phyloP scores from a whole-genome alignment of 23 tunicate species.

The Diplosoma virens region DNA sequence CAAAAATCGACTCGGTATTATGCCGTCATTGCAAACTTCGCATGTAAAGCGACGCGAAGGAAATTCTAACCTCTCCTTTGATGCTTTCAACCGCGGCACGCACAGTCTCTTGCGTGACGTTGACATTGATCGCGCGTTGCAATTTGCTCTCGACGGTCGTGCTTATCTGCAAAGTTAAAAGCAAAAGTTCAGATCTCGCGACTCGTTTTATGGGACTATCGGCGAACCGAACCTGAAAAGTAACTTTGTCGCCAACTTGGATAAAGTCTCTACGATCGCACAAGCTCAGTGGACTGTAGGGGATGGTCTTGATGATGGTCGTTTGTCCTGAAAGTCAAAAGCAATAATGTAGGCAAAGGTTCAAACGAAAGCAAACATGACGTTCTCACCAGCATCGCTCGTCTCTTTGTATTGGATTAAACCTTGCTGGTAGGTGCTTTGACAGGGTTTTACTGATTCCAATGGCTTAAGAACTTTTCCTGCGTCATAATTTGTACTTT shows the following conservation, averaged over 20 bases:
- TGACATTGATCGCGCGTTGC: slow-evolving; percentile 66
- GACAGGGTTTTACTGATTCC: slow-evolving; percentile 70
- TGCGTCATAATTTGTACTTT: no score
- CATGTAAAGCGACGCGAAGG: no score
- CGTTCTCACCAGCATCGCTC: slow-evolving; percentile 27
- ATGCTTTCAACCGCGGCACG: slow-evolving; percentile 86
- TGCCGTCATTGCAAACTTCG: no score
- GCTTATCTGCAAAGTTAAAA: slow-evolving; percentile 17
- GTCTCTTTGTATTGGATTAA: slow-evolving; percentile 72
- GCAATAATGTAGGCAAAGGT: not conserved
- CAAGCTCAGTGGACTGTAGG: slow-evolving; percentile 82
- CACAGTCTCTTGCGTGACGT: slow-evolving; percentile 67
- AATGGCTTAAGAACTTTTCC: slow-evolving; percentile 86
- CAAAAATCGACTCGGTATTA: no score
- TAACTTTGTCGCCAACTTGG: slow-evolving; percentile 85
- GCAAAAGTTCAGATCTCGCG: no score
- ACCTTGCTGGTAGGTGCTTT: slow-evolving; percentile 83
- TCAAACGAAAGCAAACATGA: not conserved
- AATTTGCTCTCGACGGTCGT: slow-evolving; percentile 6
- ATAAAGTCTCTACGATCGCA: slow-evolving; percentile 82
- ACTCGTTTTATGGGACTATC: no score
- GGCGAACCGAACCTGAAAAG: slow-evolving; percentile 67
- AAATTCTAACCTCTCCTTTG: slow-evolving; percentile 94
- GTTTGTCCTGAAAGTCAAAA: slow-evolving; percentile 35
- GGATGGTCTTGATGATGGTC: slow-evolving; percentile 58